These are phyloP conservation scores for Corapipo altera DNA, from an alignment of 2,113 vertebrate genomes.

Conservation along the genomic window DNA sequence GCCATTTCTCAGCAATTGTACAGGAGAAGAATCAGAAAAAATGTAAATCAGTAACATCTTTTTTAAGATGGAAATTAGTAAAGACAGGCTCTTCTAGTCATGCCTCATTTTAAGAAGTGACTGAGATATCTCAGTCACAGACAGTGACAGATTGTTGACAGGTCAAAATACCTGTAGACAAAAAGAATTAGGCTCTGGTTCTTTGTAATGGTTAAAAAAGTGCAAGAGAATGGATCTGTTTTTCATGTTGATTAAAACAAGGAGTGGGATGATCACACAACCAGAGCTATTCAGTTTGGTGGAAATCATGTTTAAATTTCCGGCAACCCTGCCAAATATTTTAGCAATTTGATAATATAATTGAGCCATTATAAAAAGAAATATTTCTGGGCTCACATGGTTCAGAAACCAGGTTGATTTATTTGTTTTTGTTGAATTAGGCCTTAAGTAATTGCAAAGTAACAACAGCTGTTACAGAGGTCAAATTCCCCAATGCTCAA, in stretches of 20 bases:
- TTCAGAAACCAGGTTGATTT: conserved; percentile 36
- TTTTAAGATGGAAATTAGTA: not conserved
- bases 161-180: not conserved
- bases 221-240: not conserved
- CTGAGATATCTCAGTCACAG: not conserved
- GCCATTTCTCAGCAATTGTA: not conserved
- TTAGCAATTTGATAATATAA: conserved; percentile 51
- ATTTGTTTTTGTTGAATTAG: conserved; percentile 55
- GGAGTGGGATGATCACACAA: not conserved
- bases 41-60: not conserved
- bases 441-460: conserved; percentile 25
- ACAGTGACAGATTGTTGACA: not conserved
- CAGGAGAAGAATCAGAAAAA: not conserved
- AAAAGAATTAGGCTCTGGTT: not conserved
- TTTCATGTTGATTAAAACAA: conserved; percentile 22
- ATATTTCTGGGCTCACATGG: not conserved
- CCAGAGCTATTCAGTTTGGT: not conserved
- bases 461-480: conserved; percentile 33
- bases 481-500: conserved; percentile 1
- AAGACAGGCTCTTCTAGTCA: not conserved
- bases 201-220: not conserved
- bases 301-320: conserved; percentile 22
- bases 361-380: conserved; percentile 34
- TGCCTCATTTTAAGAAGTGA: not conserved
- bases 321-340: conserved; percentile 8